Conservation (phyloP, 2,888 invertebrate genomes). For the Chalcis sispes region DNA sequence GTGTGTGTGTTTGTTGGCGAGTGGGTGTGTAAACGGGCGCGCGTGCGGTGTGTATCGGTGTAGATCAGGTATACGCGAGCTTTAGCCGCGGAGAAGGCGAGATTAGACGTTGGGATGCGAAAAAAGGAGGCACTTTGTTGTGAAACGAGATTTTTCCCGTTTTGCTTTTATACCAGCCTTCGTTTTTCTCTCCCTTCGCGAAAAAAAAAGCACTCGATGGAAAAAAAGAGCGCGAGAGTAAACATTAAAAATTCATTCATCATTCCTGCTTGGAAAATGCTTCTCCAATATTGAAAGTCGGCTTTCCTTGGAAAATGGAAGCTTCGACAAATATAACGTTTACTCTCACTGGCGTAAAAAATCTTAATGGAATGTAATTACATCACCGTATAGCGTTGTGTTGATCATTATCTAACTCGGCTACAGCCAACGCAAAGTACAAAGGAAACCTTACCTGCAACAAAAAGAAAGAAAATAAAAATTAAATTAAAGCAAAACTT, state of each 20-base stretch:
- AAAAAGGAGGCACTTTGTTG: constrained; percentile 53
- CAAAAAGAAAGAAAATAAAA: constrained; percentile 35
- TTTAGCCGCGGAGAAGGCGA: constrained; percentile 44
- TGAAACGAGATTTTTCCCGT: constrained; percentile 53
- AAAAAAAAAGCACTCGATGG: constrained; percentile 3
- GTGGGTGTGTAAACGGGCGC: background rate
- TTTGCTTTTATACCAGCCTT: constrained; percentile 31
- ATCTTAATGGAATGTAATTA: background rate
- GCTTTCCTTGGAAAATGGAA: background rate
- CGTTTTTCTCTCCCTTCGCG: constrained; percentile 6
- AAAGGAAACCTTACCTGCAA: constrained; percentile 43
- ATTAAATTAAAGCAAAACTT: background rate
- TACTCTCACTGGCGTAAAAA: background rate
- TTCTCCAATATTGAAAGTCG: constrained; percentile 14
- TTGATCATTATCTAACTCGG: constrained; percentile 5
- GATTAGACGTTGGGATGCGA: constrained; percentile 51
- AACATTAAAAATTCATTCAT: constrained; percentile 56
- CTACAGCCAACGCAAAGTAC: background rate
- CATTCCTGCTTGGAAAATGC: constrained; percentile 17
- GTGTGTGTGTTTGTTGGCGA: constrained; percentile 24
- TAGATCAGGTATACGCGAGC: constrained; percentile 35
- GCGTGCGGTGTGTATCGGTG: background rate
- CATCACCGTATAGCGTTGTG: no score
- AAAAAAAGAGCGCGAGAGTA: constrained; percentile 33
- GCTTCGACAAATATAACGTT: background rate